Evolutionary conservation across 2,797 vertebrate species (phyloP).

Genomic region (Spondyliosoma cantharus): DNA sequence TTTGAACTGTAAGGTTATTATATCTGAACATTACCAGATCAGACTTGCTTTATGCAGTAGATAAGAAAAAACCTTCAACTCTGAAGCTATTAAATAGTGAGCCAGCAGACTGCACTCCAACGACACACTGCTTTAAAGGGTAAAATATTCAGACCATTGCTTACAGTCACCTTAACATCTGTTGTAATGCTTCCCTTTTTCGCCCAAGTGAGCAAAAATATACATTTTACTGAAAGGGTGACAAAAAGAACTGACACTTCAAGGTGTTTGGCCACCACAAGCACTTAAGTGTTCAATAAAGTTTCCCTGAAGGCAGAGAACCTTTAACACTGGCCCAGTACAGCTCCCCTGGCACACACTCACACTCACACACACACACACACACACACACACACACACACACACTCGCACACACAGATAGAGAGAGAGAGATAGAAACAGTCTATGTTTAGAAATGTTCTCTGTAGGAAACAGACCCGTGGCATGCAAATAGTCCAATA

Average conservation of each 20-base stretch:
- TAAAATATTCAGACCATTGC: conserved; percentile 19
- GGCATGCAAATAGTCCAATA: conserved; percentile 16
- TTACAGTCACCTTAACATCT: background rate
- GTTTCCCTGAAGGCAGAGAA: conserved; percentile 72
- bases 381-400: conserved; percentile 19
- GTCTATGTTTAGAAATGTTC: conserved; percentile 9
- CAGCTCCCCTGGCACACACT: conserved; percentile 59
- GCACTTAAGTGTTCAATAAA: conserved; percentile 81
- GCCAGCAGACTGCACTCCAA: background rate
- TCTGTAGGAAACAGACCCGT: conserved; percentile 16
- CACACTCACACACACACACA: background rate
- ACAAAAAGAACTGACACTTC: conserved; percentile 64
- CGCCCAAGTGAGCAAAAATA: conserved; percentile 11
- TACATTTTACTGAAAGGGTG: conserved; percentile 34
- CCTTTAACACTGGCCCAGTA: conserved; percentile 71
- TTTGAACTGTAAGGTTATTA: conserved; percentile 12
- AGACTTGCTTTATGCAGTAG: background rate
- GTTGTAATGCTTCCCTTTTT: background rate
- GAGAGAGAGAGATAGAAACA: background rate
- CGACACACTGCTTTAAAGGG: background rate
- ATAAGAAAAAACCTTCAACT: background rate
- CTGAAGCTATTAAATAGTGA: conserved; percentile 7
- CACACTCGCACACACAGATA: background rate
- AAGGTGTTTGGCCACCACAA: conserved; percentile 68
- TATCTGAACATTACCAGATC: background rate